Conservation (phyloP, 35 echinoderm and acorn worm species). For the Lytechinus variegatus region DNA sequence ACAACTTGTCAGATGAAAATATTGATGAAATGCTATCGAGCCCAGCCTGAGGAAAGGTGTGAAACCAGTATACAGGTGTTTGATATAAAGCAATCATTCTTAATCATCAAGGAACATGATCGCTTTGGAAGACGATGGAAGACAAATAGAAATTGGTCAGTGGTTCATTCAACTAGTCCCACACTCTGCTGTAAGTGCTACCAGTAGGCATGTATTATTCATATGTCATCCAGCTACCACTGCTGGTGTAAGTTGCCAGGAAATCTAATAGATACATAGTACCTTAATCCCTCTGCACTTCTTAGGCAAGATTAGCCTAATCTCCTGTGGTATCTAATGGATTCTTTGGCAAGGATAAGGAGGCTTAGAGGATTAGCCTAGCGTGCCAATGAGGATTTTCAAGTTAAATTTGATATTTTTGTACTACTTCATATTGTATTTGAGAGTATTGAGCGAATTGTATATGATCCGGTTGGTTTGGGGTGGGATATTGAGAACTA, state of each 20-base stretch:
- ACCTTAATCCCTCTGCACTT: constrained; percentile 40
- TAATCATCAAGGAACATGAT: not conserved
- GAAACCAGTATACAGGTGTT: not conserved
- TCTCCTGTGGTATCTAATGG: constrained; percentile 32
- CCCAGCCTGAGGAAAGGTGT: not conserved
- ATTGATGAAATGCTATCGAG: too few species aligned
- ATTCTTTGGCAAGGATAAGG: constrained; percentile 17
- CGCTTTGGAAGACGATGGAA: not conserved
- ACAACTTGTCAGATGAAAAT: too few species aligned
- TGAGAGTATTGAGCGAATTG: not conserved
- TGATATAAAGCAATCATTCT: too few species aligned
- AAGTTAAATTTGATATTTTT: constrained; percentile 27
- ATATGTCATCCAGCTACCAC: not conserved
- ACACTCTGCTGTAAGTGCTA: not conserved
- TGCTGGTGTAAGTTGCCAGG: not conserved
- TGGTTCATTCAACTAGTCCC: not conserved
- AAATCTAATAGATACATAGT: constrained; percentile 14
- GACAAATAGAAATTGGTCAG: not conserved
- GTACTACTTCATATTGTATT: constrained; percentile 13
- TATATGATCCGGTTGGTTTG: not conserved
- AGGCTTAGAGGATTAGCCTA: constrained; percentile 31
- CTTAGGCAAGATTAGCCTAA: constrained; percentile 28
- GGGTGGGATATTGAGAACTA: not conserved
- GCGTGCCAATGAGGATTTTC: constrained; percentile 21
- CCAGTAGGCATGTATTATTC: not conserved